phyloP scores from a whole-genome alignment of 2,888 invertebrate species.

The Andrena chrysosceles region DNA sequence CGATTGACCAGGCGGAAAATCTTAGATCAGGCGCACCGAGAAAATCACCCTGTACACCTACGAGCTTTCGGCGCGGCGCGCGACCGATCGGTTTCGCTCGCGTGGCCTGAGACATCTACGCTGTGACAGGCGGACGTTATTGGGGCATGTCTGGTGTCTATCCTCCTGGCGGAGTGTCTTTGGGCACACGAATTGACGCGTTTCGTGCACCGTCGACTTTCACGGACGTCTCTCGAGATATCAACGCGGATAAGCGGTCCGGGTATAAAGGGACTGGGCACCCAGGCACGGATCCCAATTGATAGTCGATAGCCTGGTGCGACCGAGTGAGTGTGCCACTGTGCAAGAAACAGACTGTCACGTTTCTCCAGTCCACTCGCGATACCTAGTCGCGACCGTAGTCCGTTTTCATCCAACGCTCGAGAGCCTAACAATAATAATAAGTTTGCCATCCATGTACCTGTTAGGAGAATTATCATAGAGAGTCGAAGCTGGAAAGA shows the following conservation, averaged over 20 bases:
- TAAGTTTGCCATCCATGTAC: too few relatives aligned
- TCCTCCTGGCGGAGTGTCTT: slow-evolving; percentile 50
- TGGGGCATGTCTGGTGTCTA: slow-evolving; percentile 73
- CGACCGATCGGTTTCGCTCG: slow-evolving; percentile 17
- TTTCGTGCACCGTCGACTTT: slow-evolving; percentile 71
- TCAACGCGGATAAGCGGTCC: slow-evolving; percentile 48
- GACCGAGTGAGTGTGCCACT: slow-evolving; percentile 22
- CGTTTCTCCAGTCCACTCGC: too few relatives aligned
- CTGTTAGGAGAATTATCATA: too few relatives aligned
- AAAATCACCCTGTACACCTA: too few relatives aligned
- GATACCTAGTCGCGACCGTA: too few relatives aligned
- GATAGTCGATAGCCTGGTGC: slow-evolving; percentile 63
- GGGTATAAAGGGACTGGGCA: slow-evolving; percentile 72
- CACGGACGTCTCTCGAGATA: slow-evolving; percentile 64
- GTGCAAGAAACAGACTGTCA: slow-evolving; percentile 15
- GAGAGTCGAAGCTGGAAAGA: slow-evolving; percentile 39
- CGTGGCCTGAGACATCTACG: slow-evolving; percentile 39
- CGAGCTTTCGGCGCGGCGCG: neutral
- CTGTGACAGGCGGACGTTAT: slow-evolving; percentile 73
- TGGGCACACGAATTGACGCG: slow-evolving; percentile 78
- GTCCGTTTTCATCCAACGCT: too few relatives aligned
- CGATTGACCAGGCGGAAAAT: too few relatives aligned
- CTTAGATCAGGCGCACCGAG: too few relatives aligned
- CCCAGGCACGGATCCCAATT: slow-evolving; percentile 67
- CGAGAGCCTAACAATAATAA: too few relatives aligned